Conservation (phyloP, 2,797 vertebrate genomes). For the Helarctos malayanus region DNA sequence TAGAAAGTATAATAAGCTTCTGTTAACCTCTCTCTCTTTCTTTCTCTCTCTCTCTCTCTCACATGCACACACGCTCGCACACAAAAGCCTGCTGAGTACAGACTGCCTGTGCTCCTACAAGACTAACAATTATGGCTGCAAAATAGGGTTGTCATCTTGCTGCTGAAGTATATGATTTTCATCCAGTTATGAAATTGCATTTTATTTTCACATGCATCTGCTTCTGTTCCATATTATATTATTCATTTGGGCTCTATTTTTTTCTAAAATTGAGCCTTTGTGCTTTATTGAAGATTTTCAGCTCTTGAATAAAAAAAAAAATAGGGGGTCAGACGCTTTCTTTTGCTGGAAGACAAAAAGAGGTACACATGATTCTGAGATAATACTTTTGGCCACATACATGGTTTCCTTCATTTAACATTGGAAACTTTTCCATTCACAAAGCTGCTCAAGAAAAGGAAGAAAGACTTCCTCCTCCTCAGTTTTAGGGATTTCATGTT, state of each 20-base stretch:
- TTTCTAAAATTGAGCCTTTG: slow-evolving; percentile 35
- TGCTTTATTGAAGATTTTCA: slow-evolving; percentile 60
- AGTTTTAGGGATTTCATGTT: not conserved
- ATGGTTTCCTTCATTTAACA: slow-evolving; percentile 37
- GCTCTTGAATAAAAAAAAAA: slow-evolving; percentile 46
- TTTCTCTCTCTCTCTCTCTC: not conserved
- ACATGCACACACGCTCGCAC: no score
- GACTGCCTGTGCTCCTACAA: not conserved
- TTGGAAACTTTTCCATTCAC: slow-evolving; percentile 29
- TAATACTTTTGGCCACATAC: not conserved
- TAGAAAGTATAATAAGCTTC: slow-evolving; percentile 40
- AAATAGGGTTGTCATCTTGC: slow-evolving; percentile 60
- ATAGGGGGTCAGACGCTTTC: not conserved
- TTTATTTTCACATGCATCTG: slow-evolving; percentile 62
- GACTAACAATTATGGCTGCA: slow-evolving; percentile 44
- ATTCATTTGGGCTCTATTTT: slow-evolving; percentile 37
- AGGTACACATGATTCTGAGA: not conserved
- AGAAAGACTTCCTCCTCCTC: not conserved
- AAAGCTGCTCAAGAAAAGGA: not conserved
- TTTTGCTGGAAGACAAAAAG: slow-evolving; percentile 47
- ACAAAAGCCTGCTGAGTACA: not conserved
- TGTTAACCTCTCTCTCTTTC: not conserved
- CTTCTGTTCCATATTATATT: slow-evolving; percentile 57
- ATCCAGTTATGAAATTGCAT: slow-evolving; percentile 58
- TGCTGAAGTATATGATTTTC: slow-evolving; percentile 64